A percentile compares a stretch with the other conserved stretches of the same genome.
phyloP scores from a whole-genome alignment of 2,113 vertebrate genomes.

The Ptilonorhynchus violaceus region DNA sequence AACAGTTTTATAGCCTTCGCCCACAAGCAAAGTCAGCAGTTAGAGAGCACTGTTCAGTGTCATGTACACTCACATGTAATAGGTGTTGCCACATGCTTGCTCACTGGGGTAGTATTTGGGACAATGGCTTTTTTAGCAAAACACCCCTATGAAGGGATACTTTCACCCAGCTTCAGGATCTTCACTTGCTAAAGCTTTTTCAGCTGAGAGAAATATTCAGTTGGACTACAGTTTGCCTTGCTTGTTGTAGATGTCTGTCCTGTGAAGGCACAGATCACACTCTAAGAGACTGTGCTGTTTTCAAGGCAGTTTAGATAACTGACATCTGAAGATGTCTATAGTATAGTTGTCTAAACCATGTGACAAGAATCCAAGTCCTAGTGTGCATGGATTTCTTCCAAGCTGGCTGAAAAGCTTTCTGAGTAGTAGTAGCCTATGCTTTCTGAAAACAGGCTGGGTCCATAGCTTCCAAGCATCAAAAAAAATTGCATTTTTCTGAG shows the following conservation, averaged over 20 bases:
- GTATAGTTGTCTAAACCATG: neutral
- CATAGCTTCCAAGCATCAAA: neutral
- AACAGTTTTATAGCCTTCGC: neutral
- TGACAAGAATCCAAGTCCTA: neutral
- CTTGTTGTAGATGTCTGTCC: neutral
- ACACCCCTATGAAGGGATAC: neutral
- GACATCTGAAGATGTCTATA: neutral
- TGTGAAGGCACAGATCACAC: neutral
- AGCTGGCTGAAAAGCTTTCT: neutral
- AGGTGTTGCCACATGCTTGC: neutral
- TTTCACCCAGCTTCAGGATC: neutral
- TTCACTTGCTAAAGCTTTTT: neutral
- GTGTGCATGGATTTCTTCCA: neutral
- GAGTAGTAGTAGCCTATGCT: neutral
- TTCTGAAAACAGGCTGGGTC: neutral
- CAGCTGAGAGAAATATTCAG: neutral
- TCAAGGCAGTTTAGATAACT: neutral
- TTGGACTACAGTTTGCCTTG: neutral
- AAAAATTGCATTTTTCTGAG: neutral
- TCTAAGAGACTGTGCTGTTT: neutral
- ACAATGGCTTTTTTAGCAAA: neutral
- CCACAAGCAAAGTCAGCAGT: accelerated
- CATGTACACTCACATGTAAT: neutral
- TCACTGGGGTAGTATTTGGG: neutral
- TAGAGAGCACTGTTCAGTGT: neutral